phyloP scores from a whole-genome alignment of 2,797 vertebrate species.

The Betta splendens region DNA sequence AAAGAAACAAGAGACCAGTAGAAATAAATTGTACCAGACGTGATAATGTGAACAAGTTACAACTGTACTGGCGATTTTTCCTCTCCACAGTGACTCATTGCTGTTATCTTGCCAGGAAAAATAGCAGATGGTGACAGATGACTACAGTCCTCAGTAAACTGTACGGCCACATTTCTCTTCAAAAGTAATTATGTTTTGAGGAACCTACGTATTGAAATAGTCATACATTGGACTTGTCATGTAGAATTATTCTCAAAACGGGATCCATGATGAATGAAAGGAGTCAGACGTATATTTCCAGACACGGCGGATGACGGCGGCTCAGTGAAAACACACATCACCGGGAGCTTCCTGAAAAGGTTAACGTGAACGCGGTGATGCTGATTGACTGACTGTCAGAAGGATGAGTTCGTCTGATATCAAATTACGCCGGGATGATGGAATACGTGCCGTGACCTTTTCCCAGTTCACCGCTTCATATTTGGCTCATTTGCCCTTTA shows the following conservation, averaged over 20 bases:
- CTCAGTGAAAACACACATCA: neutral
- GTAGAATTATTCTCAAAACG: slow-evolving; percentile 1
- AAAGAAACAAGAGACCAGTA: slow-evolving; percentile 13
- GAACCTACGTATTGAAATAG: neutral
- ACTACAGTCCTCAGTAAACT: slow-evolving; percentile 2
- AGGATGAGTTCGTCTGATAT: slow-evolving; percentile 8
- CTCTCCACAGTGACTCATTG: slow-evolving; percentile 12
- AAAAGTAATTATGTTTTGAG: neutral
- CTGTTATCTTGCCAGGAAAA: slow-evolving; percentile 30
- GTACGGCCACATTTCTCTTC: slow-evolving; percentile 3
- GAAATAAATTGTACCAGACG: slow-evolving; percentile 27
- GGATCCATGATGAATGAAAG: neutral
- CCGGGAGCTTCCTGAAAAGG: slow-evolving; percentile 6
- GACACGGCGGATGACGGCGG: slow-evolving; percentile 1
- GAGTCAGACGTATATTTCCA: neutral
- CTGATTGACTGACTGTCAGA: slow-evolving; percentile 6
- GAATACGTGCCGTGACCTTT: neutral
- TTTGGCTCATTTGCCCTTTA: slow-evolving; percentile 17
- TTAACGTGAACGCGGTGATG: neutral
- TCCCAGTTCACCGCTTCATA: slow-evolving; percentile 7
- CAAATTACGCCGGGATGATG: slow-evolving; percentile 6
- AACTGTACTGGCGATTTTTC: slow-evolving; percentile 9
- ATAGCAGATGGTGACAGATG: slow-evolving; percentile 9
- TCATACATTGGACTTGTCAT: slow-evolving; percentile 1
- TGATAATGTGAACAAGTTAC: slow-evolving; percentile 29